Percentiles rank a stretch among this genome's conserved stretches.
Evolutionary conservation across 1,140 invertebrate species (phyloP).

Genomic region (Eurosta solidaginis): DNA sequence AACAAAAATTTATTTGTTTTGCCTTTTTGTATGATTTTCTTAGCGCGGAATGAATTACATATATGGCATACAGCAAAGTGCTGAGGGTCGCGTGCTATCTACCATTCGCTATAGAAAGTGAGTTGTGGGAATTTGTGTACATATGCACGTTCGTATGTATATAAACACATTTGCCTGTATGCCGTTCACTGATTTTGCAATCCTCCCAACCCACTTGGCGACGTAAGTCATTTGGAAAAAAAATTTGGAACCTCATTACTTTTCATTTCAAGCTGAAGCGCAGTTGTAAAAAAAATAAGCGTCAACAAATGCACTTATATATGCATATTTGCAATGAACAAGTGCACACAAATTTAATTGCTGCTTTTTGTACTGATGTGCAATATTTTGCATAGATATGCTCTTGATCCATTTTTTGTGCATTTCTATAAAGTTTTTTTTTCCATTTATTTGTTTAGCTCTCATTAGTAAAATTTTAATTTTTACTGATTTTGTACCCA

Average conservation of each 20-base stretch:
- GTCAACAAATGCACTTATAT: neutral
- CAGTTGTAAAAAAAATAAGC: neutral
- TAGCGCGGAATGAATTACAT: neutral
- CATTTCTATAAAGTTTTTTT: neutral
- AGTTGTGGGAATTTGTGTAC: constrained; percentile 19
- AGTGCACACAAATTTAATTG: constrained; percentile 22
- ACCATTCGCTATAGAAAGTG: neutral
- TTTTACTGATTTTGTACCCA: neutral
- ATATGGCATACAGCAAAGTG: neutral
- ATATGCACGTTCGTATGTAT: too few species aligned
- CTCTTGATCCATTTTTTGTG: neutral
- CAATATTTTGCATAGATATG: neutral
- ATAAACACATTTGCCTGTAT: too few species aligned
- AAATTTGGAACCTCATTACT: neutral
- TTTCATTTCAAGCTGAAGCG: neutral
- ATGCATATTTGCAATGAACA: neutral
- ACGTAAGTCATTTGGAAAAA: constrained; percentile 10
- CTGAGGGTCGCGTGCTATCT: constrained; percentile 5
- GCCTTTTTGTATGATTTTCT: neutral
- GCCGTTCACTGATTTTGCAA: neutral
- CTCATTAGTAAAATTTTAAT: too few species aligned
- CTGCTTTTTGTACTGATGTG: neutral
- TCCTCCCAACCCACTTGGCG: constrained; percentile 14
- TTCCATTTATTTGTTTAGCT: too few species aligned
- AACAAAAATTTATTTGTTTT: neutral